phyloP scores from a whole-genome alignment of 2,888 invertebrate species.

The Macrophya alboannulata region DNA sequence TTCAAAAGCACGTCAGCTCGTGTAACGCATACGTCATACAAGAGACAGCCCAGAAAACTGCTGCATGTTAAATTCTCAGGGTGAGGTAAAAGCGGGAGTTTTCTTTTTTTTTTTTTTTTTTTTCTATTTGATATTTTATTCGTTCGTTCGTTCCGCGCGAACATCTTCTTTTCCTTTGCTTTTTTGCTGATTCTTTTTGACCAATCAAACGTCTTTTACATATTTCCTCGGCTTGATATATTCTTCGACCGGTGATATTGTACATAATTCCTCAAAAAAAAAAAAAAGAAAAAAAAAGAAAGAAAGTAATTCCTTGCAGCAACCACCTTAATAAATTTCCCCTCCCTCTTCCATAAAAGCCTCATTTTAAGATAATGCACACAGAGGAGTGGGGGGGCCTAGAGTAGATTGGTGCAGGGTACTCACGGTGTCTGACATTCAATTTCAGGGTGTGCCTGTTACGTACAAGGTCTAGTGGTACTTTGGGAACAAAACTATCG shows the following conservation, averaged over 20 bases:
- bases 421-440: slow-evolving; percentile 36
- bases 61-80: not conserved
- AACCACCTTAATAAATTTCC: not conserved
- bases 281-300: not conserved
- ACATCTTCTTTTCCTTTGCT: no score
- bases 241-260: no score
- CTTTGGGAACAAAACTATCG: slow-evolving; percentile 28
- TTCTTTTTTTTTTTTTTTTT: not conserved
- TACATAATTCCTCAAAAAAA: no score
- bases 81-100: not conserved
- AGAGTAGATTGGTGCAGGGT: not conserved
- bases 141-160: not conserved
- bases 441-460: slow-evolving; percentile 30
- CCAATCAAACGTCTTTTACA: no score
- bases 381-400: not conserved
- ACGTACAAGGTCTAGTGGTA: slow-evolving; percentile 17
- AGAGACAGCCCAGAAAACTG: slow-evolving; percentile 9
- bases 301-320: not conserved
- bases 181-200: no score
- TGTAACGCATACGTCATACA: not conserved
- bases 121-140: not conserved
- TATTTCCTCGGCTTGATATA: no score
- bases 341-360: not conserved
- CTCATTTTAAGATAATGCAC: slow-evolving; percentile 16
- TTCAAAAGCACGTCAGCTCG: not conserved